Base-by-base conservation (phyloP, 2,797 vertebrate genomes). In the Poecilia gillii region DNA sequence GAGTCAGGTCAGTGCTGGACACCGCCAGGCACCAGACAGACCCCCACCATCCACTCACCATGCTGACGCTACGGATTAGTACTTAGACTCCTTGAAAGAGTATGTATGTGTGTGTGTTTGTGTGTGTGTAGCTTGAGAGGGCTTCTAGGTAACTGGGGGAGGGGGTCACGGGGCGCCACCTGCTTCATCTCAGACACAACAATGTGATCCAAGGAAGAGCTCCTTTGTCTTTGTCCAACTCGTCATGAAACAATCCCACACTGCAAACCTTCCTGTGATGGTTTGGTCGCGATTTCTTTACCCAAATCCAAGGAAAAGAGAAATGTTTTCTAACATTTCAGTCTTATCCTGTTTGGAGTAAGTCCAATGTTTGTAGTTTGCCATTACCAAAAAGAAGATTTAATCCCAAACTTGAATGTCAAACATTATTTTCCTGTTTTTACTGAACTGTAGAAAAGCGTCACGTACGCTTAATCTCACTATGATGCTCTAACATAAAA, bases 51-150 rank as follows among this genome's bases (percentile, higher is more conserved):
- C 89, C 85, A 83, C 91, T 81, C 92, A 91, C 90, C 88, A 88
- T 93, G 94, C 94, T 95, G 94, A 95, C 92, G 89, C 89, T 91
- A 90, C 87, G 92, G 94, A 95, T 95, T 95, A 95, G 91, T 89
- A 86, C 88, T 89, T 77, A 81, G 90, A 85, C 89, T 91, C 85
- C 81, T 2, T 20, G 85, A 89, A 84, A 76, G 80, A 75, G 66
- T 62, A 85, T 79, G 74, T 45, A 86, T 6, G 74, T 83, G 72
- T 57, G 73, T 77, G 68, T 64, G 78, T 66, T 51, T 81, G 11
- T 11, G 75, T 85, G 73, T 59, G 74, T 74, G 79, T 79, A 79
- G 53, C 53, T 55, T 53, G 72, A 47, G 73, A 72, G 73, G 64
- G 70, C 41, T 84, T 85, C 74, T 90, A 88, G 85, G 87, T 93